Conservation (phyloP, 2,113 vertebrate genomes). For the Phylloscopus whistleri region DNA sequence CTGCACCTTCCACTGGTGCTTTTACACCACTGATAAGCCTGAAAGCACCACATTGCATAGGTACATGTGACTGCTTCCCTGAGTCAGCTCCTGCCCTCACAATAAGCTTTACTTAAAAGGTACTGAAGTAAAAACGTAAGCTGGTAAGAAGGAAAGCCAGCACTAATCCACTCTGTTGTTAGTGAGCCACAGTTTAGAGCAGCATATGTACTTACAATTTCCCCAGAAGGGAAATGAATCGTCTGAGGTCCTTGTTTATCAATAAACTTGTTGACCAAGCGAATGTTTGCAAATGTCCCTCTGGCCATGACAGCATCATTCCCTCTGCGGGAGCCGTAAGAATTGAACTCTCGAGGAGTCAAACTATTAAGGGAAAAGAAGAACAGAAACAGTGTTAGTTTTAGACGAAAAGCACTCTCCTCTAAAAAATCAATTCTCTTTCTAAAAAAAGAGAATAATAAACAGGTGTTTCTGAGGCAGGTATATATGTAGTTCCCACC, state of each 20-base stretch:
- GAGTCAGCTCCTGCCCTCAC: background rate
- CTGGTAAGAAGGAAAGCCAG: background rate
- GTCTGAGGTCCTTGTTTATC: conserved; percentile 92
- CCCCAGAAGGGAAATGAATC: conserved; percentile 85
- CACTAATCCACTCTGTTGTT: background rate
- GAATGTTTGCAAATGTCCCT: conserved; percentile 97
- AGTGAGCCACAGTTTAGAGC: background rate
- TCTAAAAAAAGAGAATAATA: background rate
- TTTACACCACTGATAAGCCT: background rate
- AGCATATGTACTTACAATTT: conserved; percentile 76
- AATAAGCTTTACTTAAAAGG: background rate
- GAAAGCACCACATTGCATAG: background rate
- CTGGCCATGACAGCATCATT: conserved; percentile 96
- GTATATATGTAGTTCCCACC: background rate
- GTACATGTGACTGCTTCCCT: background rate
- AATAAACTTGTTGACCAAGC: conserved; percentile 93
- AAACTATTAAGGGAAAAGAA: conserved; percentile 70
- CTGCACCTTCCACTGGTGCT: background rate
- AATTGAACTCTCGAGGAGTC: conserved; percentile 91
- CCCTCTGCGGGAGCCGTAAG: conserved; percentile 92
- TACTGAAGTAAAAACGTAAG: background rate
- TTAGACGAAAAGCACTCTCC: background rate
- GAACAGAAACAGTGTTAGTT: background rate
- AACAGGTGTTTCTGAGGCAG: background rate
- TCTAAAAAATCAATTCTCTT: background rate